These are phyloP conservation scores for Nasonia vitripennis DNA, from an alignment of 1,140 invertebrate species.

Conservation along the genomic window DNA sequence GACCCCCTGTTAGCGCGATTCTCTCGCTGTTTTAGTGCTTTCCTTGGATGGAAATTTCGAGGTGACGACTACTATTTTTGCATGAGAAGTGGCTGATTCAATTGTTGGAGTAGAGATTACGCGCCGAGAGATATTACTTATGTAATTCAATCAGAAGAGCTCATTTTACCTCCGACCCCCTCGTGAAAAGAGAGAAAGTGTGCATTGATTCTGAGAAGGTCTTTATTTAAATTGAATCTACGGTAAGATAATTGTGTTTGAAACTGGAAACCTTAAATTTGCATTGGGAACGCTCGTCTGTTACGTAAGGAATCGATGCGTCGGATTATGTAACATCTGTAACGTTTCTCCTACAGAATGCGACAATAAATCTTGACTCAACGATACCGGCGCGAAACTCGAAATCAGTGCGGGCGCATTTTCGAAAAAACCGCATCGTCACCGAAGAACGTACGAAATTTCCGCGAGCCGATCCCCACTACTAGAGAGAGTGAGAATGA, in stretches of 20 bases:
- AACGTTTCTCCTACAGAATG: too few relatives aligned
- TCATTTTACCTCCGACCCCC: not conserved
- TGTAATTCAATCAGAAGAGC: not conserved
- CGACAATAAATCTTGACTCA: too few relatives aligned
- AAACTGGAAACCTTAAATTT: not conserved
- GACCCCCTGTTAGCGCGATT: not conserved
- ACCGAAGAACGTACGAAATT: not conserved
- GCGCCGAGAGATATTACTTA: not conserved
- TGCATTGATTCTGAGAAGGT: too few relatives aligned
- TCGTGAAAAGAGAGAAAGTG: too few relatives aligned
- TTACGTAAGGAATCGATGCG: too few relatives aligned
- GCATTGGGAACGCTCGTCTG: too few relatives aligned
- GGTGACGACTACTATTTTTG: not conserved
- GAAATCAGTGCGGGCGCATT: not conserved
- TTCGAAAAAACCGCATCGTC: not conserved
- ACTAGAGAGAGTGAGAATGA: not conserved
- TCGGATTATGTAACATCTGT: too few relatives aligned
- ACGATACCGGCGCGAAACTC: not conserved
- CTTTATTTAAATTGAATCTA: not conserved
- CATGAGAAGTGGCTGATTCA: not conserved
- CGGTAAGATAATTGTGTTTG: not conserved
- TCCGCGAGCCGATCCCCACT: not conserved
- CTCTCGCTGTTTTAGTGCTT: not conserved
- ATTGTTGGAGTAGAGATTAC: not conserved
- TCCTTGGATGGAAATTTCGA: not conserved